Percentiles rank a stretch among this genome's conserved stretches.
These are phyloP conservation scores for Corythornis vintsioides DNA, from an alignment of 2,113 vertebrate species.

Conservation along the genomic window DNA sequence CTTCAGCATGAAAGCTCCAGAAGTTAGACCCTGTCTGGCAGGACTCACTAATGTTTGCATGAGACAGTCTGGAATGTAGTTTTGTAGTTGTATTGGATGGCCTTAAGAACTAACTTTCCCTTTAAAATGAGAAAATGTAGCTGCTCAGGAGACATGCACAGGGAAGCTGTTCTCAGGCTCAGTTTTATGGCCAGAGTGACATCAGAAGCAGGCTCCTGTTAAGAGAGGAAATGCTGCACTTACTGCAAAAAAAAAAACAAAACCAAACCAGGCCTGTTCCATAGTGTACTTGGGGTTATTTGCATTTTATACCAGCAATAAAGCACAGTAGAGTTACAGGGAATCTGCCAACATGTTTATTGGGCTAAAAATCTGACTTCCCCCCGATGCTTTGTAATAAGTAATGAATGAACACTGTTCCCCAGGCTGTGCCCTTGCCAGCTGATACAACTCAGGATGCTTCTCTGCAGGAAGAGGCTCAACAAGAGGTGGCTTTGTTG, in stretches of 20 bases:
- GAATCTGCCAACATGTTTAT: slow-evolving; percentile 41
- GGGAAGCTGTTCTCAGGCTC: neutral
- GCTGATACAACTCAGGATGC: neutral
- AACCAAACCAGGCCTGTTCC: neutral
- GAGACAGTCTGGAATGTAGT: neutral
- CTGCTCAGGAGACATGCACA: neutral
- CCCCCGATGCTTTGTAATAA: neutral
- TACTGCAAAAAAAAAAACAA: neutral
- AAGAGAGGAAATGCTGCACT: neutral
- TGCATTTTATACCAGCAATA: slow-evolving; percentile 47
- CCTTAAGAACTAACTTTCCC: neutral
- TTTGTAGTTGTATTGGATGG: neutral
- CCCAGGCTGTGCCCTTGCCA: neutral
- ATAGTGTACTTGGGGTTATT: neutral
- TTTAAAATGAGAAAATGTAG: neutral
- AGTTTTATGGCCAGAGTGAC: neutral
- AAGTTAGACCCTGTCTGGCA: neutral
- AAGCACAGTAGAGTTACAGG: slow-evolving; percentile 10
- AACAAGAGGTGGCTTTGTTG: neutral
- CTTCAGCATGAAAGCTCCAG: neutral
- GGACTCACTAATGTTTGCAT: neutral
- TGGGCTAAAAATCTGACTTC: slow-evolving; percentile 15
- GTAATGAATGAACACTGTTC: neutral
- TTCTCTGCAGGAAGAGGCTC: neutral
- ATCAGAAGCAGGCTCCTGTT: neutral